Evolutionary conservation across 1,140 invertebrate species (phyloP).

Genomic region (Saccostrea echinata): DNA sequence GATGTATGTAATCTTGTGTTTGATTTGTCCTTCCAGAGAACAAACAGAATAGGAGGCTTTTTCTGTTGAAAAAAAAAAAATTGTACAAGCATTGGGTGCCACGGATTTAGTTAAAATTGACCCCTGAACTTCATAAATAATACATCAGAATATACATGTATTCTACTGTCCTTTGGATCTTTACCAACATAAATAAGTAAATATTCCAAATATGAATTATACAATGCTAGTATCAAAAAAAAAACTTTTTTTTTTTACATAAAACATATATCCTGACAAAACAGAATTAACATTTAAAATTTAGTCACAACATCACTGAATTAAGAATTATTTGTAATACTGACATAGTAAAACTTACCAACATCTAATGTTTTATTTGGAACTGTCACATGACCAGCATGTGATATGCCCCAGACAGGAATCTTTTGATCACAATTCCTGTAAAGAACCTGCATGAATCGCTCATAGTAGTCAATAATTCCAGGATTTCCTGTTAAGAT

Average conservation of each 20-base stretch:
- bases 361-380: slow-evolving; percentile 49
- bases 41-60: slow-evolving; percentile 81
- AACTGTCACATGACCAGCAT: slow-evolving; percentile 83
- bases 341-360: slow-evolving; percentile 3
- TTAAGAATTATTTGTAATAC: background rate
- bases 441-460: slow-evolving; percentile 85
- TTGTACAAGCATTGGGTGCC: background rate
- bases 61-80: slow-evolving; percentile 58
- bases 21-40: slow-evolving; percentile 87
- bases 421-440: slow-evolving; percentile 81
- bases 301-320: no score
- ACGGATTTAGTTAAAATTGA: background rate
- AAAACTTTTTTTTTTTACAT: no score
- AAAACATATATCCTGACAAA: no score
- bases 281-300: no score
- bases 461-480: slow-evolving; percentile 86
- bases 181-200: no score
- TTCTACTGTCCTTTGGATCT: no score
- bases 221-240: no score
- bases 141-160: no score
- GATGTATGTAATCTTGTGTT: slow-evolving; percentile 90
- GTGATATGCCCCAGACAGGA: slow-evolving; percentile 88
- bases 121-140: no score
- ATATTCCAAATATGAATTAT: no score
- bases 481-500: slow-evolving; percentile 85